Base-by-base conservation (phyloP, 2,797 vertebrate species). In the Coendou prehensilis region DNA sequence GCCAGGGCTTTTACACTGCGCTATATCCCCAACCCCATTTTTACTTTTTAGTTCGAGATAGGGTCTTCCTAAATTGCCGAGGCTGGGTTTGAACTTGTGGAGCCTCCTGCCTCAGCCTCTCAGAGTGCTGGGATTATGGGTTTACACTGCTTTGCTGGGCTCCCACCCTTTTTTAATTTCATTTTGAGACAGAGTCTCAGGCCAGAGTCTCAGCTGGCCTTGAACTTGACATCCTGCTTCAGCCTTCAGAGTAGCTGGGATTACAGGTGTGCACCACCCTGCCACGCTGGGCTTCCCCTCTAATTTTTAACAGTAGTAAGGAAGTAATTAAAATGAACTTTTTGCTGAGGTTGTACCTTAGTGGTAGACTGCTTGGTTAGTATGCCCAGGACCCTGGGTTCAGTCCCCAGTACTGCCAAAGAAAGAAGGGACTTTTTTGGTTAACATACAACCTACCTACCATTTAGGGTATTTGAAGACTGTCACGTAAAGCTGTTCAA, bases 231-330 rank as follows among this genome's bases (percentile, higher is more conserved):
- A 9, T 18, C 15, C 28, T 50, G 47, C 15, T 20, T 78, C 28
- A 78, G 15, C 47, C 14, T 79, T 54, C 30, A 33, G 50, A 52
- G 50, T 54, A 50, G 73, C 45, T 76, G 73, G 41, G 26, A 30
- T 76, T 76, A 28, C 13, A 76, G 30, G 17, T 52, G 47, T 79
- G 50, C 14, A 20, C 28, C 23, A 54, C 50, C 76, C 30, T 54
- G 20, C 76, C 17, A 9, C 18, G 14, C 76, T 79, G 23, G 37
- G 28, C 45, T 50, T 76, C 23, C 45, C 50, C 47, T 63, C 41
- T 71, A 56, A 79, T 64, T 94, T 83, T 85, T 81, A 94, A 93
- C 13, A 93, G 50, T 93, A 93, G 47, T 81, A 78, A 92, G 61
- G 9, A 89, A 76, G 37, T 94, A 94, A 67, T 94, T 86, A 95